Base-by-base conservation (phyloP, 2,113 vertebrate species). In the Hemichromis elongatus region DNA sequence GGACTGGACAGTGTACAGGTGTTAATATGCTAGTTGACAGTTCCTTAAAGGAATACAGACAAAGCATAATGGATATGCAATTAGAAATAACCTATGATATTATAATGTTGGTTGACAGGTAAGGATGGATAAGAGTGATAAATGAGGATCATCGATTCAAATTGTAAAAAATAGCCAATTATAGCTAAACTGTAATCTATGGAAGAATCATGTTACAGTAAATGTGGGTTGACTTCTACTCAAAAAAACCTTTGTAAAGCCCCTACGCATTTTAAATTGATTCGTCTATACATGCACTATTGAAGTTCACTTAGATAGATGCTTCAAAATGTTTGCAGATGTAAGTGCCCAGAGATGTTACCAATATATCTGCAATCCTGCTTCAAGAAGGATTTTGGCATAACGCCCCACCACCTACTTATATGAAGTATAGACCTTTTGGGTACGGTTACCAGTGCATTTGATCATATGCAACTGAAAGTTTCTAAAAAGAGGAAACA, bases 31-130 rank as follows among this genome's bases (percentile, higher is more conserved):
- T 75, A 30, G 68, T 50, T 47, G 68, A 75, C 7, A 0, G 3
- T 52, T 30, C 28, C 2, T 52, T 52, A 75, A n/a, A 75, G 26
- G 10, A 75, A 75, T 52, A 52, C 45, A n/a, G 70, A 75, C 4
- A 30, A 75, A 75, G 45, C 16, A n/a, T n/a, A 50, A 19, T 50
- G 26, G 59, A 63, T 63, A 21, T 63, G 59, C 33, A 63, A 63
- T 63, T 8, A 63, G 59, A 37, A 63, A 63, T 5, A 63, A 37
- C 0, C 59, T 63, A 10, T 37, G 59, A 63, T 10, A 19, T 2
- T 57, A 3, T 57, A 1, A 57, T 8, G 5, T 33, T 2, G n/a
- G 0, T 35, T 63, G 30, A n/a, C 59, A 63, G 30, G 18, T 35
- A 7, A 0, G 9, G 3, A 37, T 1, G 2, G 4, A 28, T 50